These are phyloP conservation scores for Ornithorhynchus anatinus DNA, from an alignment of 2,113 vertebrate genomes.

Conservation along the genomic window DNA sequence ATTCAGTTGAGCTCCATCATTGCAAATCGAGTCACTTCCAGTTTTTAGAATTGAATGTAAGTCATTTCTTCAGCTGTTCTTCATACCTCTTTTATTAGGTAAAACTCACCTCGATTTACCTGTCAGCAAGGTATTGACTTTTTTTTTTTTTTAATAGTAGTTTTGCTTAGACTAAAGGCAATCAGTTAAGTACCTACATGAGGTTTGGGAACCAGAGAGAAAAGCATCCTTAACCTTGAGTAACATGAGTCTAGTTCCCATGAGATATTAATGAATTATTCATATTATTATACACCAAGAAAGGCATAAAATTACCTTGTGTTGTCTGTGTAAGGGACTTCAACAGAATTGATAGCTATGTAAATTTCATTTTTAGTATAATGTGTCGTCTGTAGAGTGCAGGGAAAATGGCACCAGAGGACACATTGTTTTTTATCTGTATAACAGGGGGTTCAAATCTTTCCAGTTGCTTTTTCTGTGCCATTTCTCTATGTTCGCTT, in stretches of 20 bases:
- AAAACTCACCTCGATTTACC: too few species aligned
- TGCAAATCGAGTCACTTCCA: slow-evolving; percentile 2
- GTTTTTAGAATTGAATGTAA: too few species aligned
- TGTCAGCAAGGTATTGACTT: too few species aligned
- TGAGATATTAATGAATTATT: slow-evolving; percentile 65
- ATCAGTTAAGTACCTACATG: slow-evolving; percentile 45
- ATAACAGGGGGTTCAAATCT: not conserved
- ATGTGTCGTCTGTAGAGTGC: slow-evolving; percentile 4
- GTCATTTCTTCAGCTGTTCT: too few species aligned
- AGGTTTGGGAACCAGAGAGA: slow-evolving; percentile 15
- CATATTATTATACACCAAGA: slow-evolving; percentile 56
- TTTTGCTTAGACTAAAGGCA: slow-evolving; percentile 33
- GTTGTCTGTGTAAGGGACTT: slow-evolving; percentile 42
- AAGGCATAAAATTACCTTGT: slow-evolving; percentile 48
- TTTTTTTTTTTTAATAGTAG: slow-evolving; percentile 25
- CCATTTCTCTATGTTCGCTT: slow-evolving; percentile 13
- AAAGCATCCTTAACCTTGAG: slow-evolving; percentile 62
- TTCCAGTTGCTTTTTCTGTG: not conserved
- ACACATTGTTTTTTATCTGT: not conserved
- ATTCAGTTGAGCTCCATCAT: too few species aligned
- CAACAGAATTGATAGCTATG: slow-evolving; percentile 35
- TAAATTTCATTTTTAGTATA: slow-evolving; percentile 43
- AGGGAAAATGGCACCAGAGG: not conserved
- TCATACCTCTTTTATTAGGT: too few species aligned
- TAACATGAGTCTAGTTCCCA: slow-evolving; percentile 41